A percentile compares a stretch with the other conserved stretches of the same genome.
Conservation (phyloP, 2,113 vertebrate genomes). For the Cepphus grylle region DNA sequence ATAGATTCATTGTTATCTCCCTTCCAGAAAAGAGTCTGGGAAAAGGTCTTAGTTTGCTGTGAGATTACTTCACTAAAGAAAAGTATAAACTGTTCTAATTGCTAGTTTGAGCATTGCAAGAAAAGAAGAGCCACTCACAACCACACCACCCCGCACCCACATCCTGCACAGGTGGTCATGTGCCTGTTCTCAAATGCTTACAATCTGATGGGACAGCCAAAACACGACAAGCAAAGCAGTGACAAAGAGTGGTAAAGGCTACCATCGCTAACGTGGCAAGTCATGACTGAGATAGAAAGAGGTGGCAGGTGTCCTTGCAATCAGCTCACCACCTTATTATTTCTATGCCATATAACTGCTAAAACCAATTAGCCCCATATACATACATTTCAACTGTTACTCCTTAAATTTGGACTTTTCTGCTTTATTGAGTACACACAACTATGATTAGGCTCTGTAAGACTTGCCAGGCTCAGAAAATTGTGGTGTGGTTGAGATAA, state of each 20-base stretch:
- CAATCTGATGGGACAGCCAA: background rate
- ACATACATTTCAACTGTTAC: background rate
- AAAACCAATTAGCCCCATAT: background rate
- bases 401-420: background rate
- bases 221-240: background rate
- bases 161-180: background rate
- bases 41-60: background rate
- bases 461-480: background rate
- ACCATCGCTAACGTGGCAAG: background rate
- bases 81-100: background rate
- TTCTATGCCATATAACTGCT: background rate
- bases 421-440: background rate
- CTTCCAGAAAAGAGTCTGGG: background rate
- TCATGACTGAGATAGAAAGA: background rate
- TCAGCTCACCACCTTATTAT: background rate
- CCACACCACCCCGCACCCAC: accelerated
- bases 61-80: background rate
- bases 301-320: background rate
- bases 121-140: background rate
- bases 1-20: background rate
- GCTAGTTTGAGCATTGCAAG: background rate
- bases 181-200: background rate
- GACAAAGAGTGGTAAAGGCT: background rate
- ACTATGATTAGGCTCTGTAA: background rate
- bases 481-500: background rate